A percentile compares a stretch with the other conserved stretches of the same genome.
Evolutionary conservation across 2,888 invertebrate genomes (phyloP).

Genomic region (Ditula angustiorana): DNA sequence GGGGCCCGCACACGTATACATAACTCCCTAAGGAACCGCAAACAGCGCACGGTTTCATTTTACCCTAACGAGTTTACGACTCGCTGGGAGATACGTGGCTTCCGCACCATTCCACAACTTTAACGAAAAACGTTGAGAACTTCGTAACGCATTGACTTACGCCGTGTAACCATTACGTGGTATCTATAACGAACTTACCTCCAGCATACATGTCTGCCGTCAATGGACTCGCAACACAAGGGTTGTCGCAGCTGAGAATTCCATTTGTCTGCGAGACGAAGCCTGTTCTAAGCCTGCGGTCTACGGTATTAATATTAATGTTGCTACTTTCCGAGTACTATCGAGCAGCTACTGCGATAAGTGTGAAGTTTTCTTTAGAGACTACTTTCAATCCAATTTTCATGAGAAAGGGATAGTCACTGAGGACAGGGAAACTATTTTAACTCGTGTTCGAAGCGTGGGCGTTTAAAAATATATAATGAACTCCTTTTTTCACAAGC

Average conservation of each 20-base stretch:
- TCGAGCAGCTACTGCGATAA: conserved; percentile 37
- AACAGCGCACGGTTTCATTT: conserved; percentile 41
- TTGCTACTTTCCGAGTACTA: conserved; percentile 44
- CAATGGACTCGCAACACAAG: conserved; percentile 19
- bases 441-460: not conserved
- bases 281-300: conserved; percentile 38
- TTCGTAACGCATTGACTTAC: conserved; percentile 23
- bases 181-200: not conserved
- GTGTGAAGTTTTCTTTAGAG: conserved; percentile 41
- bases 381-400: conserved; percentile 37
- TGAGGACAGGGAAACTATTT: conserved; percentile 17
- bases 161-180: conserved; percentile 1
- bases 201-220: too few species aligned
- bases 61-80: conserved; percentile 40
- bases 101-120: conserved; percentile 47
- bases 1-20: conserved; percentile 31
- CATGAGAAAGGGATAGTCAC: conserved; percentile 1
- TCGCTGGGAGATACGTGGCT: conserved; percentile 39
- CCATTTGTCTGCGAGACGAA: conserved; percentile 34
- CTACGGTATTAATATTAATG: conserved; percentile 46
- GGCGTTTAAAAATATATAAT: not conserved
- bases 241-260: conserved; percentile 5
- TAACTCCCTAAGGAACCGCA: conserved; percentile 42
- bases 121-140: conserved; percentile 44
- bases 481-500: not conserved